Base-by-base conservation (phyloP, 2,797 vertebrate genomes). In the Danionella dracula region DNA sequence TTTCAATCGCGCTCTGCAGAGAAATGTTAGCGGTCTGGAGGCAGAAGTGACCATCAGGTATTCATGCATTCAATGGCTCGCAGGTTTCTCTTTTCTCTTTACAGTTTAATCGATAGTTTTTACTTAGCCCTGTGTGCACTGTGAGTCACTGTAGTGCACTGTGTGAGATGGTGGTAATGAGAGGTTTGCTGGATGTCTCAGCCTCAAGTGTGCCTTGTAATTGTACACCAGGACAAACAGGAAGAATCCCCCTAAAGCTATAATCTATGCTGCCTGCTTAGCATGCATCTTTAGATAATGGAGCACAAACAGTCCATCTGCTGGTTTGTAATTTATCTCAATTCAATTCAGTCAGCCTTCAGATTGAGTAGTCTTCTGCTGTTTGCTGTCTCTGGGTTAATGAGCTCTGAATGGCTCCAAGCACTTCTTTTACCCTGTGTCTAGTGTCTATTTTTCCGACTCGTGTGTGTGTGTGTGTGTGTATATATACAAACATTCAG, bases 31-130 rank as follows among this genome's bases (percentile, higher is more conserved):
- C 0, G 95, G 94, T 15, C 80, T 97, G 21, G 91, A 98, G 79
- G 86, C 88, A 66, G 94, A 98, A 1, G 89, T 99, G 1, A 72
- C 87, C 0, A 81, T 99, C 82, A 98, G 96, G 96, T 94, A 80
- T 34, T 67, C 45, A 46, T 66, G 32, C 50, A 51, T 56, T 58
- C 34, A 38, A 54, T 68, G 45, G 9, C 21, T 95, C 80, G n/a
- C n/a, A n/a, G n/a, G 92, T 92, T 93, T 78, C 16, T 32, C 17
- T 16, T 53, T 12, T 54, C 40, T 34, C n/a, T 10, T 4, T 51
- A 34, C 27, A 34, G 23, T 27, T 44, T 19, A 44, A 23, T 75
- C 68, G 55, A 71, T 68, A 56, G 37, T 29, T 19, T 41, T 20
- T 17, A 44, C 16, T 61, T 48, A 65, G 6, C 6, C 3, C 6